A percentile compares a stretch with the other conserved stretches of the same genome.
Evolutionary conservation across 2,797 vertebrate genomes (phyloP).

Genomic region (Arnoldichthys spilopterus): DNA sequence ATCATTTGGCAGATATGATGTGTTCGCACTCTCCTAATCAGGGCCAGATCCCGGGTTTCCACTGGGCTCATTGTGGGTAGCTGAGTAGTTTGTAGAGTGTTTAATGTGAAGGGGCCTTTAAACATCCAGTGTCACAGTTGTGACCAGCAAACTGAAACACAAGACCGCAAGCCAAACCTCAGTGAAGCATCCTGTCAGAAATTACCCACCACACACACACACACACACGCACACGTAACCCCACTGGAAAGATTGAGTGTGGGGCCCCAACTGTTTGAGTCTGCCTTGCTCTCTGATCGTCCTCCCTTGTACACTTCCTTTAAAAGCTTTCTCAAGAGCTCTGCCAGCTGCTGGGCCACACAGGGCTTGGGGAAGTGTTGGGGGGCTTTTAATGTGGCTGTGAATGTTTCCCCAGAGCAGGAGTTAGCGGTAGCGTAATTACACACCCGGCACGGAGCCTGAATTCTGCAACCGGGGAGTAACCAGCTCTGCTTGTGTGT

Average conservation of each 20-base stretch:
- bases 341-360: conserved; percentile 71
- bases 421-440: conserved; percentile 80
- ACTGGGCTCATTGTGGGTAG: background rate
- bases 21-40: background rate
- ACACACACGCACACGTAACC: conserved; percentile 5
- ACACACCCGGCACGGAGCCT: conserved; percentile 73
- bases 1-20: background rate
- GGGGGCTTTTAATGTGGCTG: conserved; percentile 75
- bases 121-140: conserved; percentile 23
- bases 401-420: conserved; percentile 78
- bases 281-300: conserved; percentile 59
- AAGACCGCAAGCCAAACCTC: conserved; percentile 42
- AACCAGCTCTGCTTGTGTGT: conserved; percentile 26
- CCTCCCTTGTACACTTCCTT: conserved; percentile 63
- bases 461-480: conserved; percentile 53
- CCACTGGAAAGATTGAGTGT: conserved; percentile 67
- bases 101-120: conserved; percentile 17
- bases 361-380: conserved; percentile 72
- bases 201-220: conserved; percentile 14
- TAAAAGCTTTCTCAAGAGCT: conserved; percentile 62
- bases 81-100: conserved; percentile 10
- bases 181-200: conserved; percentile 42
- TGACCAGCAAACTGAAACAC: conserved; percentile 31
- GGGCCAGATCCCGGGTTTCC: background rate
- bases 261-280: conserved; percentile 48